phyloP scores from a whole-genome alignment of 2,797 vertebrate species.

The Percopsis omiscomaycus region DNA sequence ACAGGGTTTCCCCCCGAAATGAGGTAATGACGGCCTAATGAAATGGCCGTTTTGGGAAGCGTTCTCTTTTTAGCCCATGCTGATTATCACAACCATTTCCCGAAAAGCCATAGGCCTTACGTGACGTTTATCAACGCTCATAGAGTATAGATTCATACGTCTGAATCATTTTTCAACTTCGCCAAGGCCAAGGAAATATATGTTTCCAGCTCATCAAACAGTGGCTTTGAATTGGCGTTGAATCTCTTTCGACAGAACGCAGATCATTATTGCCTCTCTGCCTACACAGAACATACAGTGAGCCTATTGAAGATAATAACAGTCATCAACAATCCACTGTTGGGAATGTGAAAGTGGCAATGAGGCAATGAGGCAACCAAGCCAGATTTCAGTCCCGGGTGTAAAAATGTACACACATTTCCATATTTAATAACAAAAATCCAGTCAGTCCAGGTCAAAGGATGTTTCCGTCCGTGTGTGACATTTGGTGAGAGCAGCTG shows the following conservation, averaged over 20 bases:
- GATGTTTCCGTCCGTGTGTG: neutral
- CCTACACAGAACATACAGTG: slow-evolving; percentile 5
- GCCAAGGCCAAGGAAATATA: neutral
- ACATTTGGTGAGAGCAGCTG: neutral
- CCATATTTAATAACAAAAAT: no score
- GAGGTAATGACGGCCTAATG: slow-evolving; percentile 11
- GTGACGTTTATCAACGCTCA: neutral
- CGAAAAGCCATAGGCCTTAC: neutral
- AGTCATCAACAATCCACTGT: neutral
- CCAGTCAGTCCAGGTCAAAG: neutral
- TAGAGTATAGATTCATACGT: neutral
- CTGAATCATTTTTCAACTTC: slow-evolving; percentile 1
- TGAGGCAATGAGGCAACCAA: slow-evolving; percentile 28
- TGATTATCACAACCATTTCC: neutral
- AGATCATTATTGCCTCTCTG: slow-evolving; percentile 5
- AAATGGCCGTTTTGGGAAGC: slow-evolving; percentile 5
- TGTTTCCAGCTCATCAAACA: slow-evolving; percentile 8
- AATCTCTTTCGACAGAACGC: neutral
- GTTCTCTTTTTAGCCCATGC: neutral
- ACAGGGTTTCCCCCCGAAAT: neutral
- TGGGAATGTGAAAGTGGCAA: slow-evolving; percentile 1
- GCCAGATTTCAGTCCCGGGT: slow-evolving; percentile 2
- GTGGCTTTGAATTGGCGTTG: neutral
- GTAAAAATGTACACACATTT: neutral
- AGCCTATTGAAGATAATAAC: neutral